Evolutionary conservation across 1,140 invertebrate species (phyloP).

Genomic region (Temnothorax longispinosus): DNA sequence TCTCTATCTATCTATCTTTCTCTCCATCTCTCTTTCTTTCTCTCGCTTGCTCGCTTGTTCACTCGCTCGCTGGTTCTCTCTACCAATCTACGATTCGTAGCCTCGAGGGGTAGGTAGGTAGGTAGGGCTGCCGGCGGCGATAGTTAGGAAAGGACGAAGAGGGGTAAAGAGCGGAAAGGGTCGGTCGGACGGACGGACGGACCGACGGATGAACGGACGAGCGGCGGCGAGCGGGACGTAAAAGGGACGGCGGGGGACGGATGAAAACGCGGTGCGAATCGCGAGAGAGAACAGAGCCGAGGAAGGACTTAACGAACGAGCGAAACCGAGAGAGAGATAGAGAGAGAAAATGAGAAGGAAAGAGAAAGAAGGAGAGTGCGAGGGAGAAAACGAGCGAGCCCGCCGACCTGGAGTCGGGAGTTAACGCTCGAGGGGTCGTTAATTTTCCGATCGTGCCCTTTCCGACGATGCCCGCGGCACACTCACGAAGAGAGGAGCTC

Average conservation of each 20-base stretch:
- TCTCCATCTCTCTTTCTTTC: slow-evolving; percentile 12
- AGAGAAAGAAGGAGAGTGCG: slow-evolving; percentile 59
- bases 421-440: slow-evolving; percentile 77
- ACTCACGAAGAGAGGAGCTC: slow-evolving; percentile 17
- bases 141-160: slow-evolving; percentile 52
- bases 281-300: slow-evolving; percentile 63
- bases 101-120: slow-evolving; percentile 58
- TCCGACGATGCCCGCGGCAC: slow-evolving; percentile 64
- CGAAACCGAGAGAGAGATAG: slow-evolving; percentile 48
- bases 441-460: slow-evolving; percentile 78
- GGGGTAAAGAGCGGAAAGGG: slow-evolving; percentile 28
- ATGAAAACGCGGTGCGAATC: slow-evolving; percentile 73
- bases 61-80: slow-evolving; percentile 43
- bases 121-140: slow-evolving; percentile 64
- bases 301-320: slow-evolving; percentile 73
- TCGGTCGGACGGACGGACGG: not conserved
- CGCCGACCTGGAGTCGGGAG: slow-evolving; percentile 71
- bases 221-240: not conserved
- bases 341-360: slow-evolving; percentile 52
- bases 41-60: not conserved
- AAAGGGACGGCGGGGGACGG: not conserved
- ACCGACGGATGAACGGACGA: not conserved
- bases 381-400: slow-evolving; percentile 67
- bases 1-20: slow-evolving; percentile 19
- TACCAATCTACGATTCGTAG: slow-evolving; percentile 76